Evolutionary conservation across 2,888 invertebrate genomes (phyloP).

Genomic region (Agrochola lychnidis): DNA sequence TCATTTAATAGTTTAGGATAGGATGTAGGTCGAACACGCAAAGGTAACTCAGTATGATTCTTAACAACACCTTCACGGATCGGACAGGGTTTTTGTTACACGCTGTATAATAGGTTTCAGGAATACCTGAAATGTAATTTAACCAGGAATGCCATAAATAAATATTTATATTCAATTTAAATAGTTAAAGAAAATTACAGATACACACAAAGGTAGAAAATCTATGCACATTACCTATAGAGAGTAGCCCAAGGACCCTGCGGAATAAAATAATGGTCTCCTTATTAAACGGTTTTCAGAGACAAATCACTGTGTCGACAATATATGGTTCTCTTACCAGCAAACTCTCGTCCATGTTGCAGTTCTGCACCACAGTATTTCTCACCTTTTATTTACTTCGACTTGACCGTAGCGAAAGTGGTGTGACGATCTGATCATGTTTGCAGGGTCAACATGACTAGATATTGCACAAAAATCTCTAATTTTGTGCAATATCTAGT

Average conservation of each 20-base stretch:
- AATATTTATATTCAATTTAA: background rate
- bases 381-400: background rate
- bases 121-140: no score
- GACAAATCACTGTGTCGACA: background rate
- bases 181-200: background rate
- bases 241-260: background rate
- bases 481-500: no score
- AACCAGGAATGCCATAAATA: background rate
- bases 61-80: no score
- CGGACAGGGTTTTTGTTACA: no score
- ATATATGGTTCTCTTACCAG: background rate
- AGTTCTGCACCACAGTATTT: background rate
- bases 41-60: no score
- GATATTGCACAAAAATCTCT: no score
- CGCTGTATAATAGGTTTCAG: no score
- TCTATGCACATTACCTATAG: no score
- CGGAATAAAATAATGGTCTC: background rate
- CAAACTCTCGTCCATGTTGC: background rate
- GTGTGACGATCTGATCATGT: no score
- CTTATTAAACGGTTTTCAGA: background rate
- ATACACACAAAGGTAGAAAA: background rate
- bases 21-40: background rate
- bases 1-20: no score
- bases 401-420: no score
- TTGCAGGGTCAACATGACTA: no score